Evolutionary conservation across 2,888 invertebrate genomes (phyloP).

Genomic region (Tinea pellionella): DNA sequence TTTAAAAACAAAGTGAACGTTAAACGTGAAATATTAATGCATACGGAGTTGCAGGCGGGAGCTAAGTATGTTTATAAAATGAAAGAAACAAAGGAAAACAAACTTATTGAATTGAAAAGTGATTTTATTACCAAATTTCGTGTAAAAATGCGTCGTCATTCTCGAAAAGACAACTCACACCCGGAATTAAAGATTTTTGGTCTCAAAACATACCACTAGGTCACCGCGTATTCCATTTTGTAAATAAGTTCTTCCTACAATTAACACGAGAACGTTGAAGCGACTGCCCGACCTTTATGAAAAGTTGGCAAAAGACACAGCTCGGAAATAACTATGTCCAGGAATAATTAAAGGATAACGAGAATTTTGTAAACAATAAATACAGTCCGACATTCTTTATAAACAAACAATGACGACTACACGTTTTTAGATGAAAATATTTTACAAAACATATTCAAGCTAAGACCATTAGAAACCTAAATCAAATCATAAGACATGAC

Average conservation of each 20-base stretch:
- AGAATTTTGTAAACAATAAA: constrained; percentile 4
- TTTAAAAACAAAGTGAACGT: too few species aligned
- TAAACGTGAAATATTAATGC: too few species aligned
- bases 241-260: constrained; percentile 1
- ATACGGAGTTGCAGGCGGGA: too few species aligned
- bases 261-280: background rate
- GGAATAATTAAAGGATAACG: constrained; percentile 6
- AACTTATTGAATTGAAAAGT: too few species aligned
- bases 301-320: background rate
- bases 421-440: background rate
- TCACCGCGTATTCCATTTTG: constrained; percentile 1
- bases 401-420: background rate
- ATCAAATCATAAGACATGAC: too few species aligned
- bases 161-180: background rate
- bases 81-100: too few species aligned
- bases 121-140: too few species aligned
- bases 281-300: constrained; percentile 1
- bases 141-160: background rate
- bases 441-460: too few species aligned
- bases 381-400: background rate
- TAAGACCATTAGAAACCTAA: too few species aligned
- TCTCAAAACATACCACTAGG: constrained; percentile 3
- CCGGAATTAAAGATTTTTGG: background rate
- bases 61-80: too few species aligned
- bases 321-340: background rate